These are phyloP conservation scores for Sminthopsis crassicaudata DNA, from an alignment of 2,113 vertebrate species.

Conservation along the genomic window DNA sequence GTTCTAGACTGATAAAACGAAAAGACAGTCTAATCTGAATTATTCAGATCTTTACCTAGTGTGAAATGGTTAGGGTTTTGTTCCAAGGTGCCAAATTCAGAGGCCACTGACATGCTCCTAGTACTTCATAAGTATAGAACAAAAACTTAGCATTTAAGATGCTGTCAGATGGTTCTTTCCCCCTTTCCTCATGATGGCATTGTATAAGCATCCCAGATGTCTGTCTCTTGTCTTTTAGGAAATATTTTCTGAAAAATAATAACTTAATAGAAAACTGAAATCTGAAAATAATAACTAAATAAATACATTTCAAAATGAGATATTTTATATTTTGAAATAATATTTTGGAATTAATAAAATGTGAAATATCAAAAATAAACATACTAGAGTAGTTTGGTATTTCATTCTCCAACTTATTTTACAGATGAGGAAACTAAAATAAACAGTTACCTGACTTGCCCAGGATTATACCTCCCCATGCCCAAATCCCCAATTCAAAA, in stretches of 20 bases:
- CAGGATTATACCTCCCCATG: too few species aligned
- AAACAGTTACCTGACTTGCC: too few species aligned
- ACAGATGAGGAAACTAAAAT: too few species aligned
- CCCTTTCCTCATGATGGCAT: not conserved
- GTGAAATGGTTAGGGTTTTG: not conserved
- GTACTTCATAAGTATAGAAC: not conserved
- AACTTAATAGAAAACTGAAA: too few species aligned
- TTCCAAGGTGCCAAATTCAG: not conserved
- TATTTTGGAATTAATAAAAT: slow-evolving; percentile 78
- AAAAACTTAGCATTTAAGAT: not conserved
- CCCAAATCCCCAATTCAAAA: not conserved
- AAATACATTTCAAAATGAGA: not conserved
- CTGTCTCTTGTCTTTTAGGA: not conserved
- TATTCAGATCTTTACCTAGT: not conserved
- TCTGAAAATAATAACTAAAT: not conserved
- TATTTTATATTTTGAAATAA: slow-evolving; percentile 59
- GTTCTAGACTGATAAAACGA: not conserved
- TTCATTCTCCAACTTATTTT: too few species aligned
- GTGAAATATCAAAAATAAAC: slow-evolving; percentile 52
- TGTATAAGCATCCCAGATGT: not conserved
- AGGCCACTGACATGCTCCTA: not conserved
- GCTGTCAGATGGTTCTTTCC: not conserved
- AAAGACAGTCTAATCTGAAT: not conserved
- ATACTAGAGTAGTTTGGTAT: too few species aligned
- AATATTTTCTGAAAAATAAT: not conserved